phyloP scores from a whole-genome alignment of 2,888 invertebrate species.

The Ecliptopera silaceata region DNA sequence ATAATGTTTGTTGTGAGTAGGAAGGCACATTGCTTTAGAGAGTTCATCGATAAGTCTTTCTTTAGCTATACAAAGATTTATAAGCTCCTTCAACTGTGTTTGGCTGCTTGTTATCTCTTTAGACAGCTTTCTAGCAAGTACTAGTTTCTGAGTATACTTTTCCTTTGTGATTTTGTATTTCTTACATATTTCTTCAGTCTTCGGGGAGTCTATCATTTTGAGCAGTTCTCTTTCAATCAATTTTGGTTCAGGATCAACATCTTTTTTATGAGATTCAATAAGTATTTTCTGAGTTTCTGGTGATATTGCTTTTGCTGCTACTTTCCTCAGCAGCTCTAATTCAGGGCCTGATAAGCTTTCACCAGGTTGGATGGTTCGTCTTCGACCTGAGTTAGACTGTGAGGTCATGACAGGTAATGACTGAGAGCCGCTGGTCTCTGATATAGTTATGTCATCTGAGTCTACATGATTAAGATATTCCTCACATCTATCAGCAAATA shows the following conservation, averaged over 20 bases:
- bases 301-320: slow-evolving; percentile 82
- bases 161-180: slow-evolving; percentile 81
- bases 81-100: slow-evolving; percentile 88
- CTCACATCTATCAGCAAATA: slow-evolving; percentile 84
- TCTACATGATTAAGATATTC: slow-evolving; percentile 82
- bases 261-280: slow-evolving; percentile 81
- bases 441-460: slow-evolving; percentile 79
- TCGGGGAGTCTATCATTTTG: slow-evolving; percentile 80
- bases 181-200: slow-evolving; percentile 75
- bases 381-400: slow-evolving; percentile 73
- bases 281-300: slow-evolving; percentile 80
- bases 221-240: slow-evolving; percentile 77
- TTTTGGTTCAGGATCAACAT: slow-evolving; percentile 81
- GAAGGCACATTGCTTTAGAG: slow-evolving; percentile 64
- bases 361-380: slow-evolving; percentile 85
- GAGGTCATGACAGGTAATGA: slow-evolving; percentile 77
- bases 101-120: slow-evolving; percentile 86
- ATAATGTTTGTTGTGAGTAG: slow-evolving; percentile 60
- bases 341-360: slow-evolving; percentile 84
- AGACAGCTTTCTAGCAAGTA: slow-evolving; percentile 72
- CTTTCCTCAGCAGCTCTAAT: slow-evolving; percentile 82
- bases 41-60: slow-evolving; percentile 89
- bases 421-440: slow-evolving; percentile 77
- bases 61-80: slow-evolving; percentile 85
- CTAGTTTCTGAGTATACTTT: slow-evolving; percentile 77